Conservation (phyloP, 1,140 invertebrate species). For the Panagrolaimus sp. region DNA sequence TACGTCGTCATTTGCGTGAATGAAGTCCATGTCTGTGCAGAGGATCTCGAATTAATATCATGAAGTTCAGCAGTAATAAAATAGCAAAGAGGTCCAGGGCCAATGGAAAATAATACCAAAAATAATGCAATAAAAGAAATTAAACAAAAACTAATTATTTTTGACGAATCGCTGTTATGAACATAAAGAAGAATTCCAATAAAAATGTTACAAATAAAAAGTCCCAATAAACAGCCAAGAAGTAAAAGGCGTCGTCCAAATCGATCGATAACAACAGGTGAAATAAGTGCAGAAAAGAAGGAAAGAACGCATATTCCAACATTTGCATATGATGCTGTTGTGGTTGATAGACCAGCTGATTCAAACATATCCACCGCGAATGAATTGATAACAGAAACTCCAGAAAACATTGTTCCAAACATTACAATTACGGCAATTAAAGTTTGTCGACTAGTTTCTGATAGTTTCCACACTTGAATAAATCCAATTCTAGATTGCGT, state of each 20-base stretch:
- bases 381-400: neutral
- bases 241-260: neutral
- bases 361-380: conserved; percentile 1
- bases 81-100: neutral
- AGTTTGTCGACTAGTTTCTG: too few relatives aligned
- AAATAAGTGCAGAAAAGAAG: neutral
- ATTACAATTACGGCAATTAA: neutral
- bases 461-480: neutral
- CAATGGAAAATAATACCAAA: conserved; percentile 6
- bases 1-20: neutral
- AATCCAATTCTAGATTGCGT: neutral
- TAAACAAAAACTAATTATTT: neutral
- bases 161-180: neutral
- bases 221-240: neutral
- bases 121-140: neutral
- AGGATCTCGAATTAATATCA: neutral
- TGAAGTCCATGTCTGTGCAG: neutral
- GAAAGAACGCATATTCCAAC: neutral
- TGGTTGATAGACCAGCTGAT: neutral
- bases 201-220: neutral
- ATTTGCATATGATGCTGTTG: neutral
- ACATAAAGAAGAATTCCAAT: neutral
- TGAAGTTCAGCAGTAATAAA: conserved; percentile 4
- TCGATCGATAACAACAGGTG: neutral
- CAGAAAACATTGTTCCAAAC: neutral